Conservation (phyloP, 2,797 vertebrate genomes). For the Halcyon badia region DNA sequence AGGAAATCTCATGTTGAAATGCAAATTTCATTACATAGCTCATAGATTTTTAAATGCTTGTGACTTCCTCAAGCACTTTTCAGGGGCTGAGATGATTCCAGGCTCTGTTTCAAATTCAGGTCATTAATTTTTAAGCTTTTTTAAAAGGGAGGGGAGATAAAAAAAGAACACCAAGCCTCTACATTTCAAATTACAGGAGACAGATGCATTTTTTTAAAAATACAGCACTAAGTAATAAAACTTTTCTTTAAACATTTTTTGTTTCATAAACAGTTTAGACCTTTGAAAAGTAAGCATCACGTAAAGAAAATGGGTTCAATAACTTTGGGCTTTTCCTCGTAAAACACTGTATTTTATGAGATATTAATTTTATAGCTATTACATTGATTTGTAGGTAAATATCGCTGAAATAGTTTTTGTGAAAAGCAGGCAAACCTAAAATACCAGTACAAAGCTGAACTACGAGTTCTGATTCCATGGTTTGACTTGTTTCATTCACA, state of each 20-base stretch:
- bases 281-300: neutral
- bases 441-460: neutral
- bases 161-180: neutral
- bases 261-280: neutral
- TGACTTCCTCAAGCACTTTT: constrained; percentile 17
- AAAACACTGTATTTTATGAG: neutral
- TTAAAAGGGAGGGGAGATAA: neutral
- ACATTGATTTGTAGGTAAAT: constrained; percentile 3
- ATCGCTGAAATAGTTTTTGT: neutral
- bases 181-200: neutral
- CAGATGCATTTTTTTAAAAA: neutral
- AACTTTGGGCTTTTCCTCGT: neutral
- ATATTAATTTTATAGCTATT: neutral
- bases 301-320: constrained; percentile 1
- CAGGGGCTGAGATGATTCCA: constrained; percentile 8
- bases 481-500: neutral
- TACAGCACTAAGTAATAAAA: neutral
- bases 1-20: constrained; percentile 32
- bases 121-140: neutral
- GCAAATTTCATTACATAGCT: constrained; percentile 40
- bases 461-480: neutral
- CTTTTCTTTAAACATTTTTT: neutral
- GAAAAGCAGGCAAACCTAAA: neutral
- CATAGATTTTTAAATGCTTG: constrained; percentile 35
- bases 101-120: neutral